phyloP scores from a whole-genome alignment of 2,113 vertebrate species.

The Pholis gunnellus region DNA sequence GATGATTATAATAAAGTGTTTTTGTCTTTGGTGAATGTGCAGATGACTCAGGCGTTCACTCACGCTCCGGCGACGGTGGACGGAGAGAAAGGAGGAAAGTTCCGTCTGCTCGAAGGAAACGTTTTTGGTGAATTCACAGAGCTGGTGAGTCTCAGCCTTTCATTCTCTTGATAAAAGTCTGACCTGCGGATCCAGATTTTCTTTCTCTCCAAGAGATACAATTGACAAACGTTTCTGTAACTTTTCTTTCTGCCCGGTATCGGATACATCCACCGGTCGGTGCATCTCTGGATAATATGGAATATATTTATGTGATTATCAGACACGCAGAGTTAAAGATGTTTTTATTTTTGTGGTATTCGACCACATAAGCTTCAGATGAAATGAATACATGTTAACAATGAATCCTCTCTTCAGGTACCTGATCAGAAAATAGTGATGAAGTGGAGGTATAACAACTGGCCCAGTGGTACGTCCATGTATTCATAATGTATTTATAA shows the following conservation, averaged over 20 bases:
- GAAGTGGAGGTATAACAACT: conserved; percentile 98
- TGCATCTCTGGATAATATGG: no score
- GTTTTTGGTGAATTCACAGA: conserved; percentile 94
- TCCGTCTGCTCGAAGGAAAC: conserved; percentile 92
- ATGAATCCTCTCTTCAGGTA: conserved; percentile 78
- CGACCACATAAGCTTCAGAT: not conserved
- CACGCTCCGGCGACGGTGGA: conserved; percentile 89
- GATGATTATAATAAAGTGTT: not conserved
- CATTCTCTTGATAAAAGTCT: no score
- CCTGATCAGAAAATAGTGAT: conserved; percentile 93
- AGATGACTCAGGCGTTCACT: conserved; percentile 96
- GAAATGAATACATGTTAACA: not conserved
- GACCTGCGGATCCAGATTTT: no score
- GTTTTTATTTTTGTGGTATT: not conserved
- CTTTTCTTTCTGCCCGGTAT: no score
- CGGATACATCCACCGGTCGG: no score
- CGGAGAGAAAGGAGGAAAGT: conserved; percentile 91
- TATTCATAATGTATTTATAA: not conserved
- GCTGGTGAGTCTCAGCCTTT: conserved; percentile 82
- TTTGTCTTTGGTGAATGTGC: not conserved
- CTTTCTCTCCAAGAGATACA: no score
- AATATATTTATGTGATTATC: no score
- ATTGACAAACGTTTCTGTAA: no score
- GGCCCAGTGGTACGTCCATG: conserved; percentile 90
- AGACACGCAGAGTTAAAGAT: no score